Conservation (phyloP, 2,888 invertebrate species). For the Bombylius major region DNA sequence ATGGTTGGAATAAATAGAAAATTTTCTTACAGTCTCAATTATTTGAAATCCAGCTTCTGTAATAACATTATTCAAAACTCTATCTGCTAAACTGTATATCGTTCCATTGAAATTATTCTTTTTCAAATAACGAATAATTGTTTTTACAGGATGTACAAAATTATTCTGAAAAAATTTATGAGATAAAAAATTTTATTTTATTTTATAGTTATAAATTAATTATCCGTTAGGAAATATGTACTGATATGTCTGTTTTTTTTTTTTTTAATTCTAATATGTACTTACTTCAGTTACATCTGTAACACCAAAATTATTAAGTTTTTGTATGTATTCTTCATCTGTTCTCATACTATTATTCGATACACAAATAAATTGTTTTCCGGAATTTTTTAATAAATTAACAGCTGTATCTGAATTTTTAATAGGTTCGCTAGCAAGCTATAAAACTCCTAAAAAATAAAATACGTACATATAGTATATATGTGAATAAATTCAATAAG, state of each 20-base stretch:
- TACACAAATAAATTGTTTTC: slow-evolving; percentile 35
- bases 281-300: slow-evolving; percentile 20
- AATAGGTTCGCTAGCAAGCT: slow-evolving; percentile 30
- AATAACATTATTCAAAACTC: slow-evolving; percentile 28
- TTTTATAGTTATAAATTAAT: no score
- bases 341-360: slow-evolving; percentile 34
- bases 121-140: slow-evolving; percentile 37
- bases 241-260: no score
- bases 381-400: slow-evolving; percentile 27
- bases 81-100: slow-evolving; percentile 33
- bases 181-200: neutral
- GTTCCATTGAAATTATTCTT: slow-evolving; percentile 34
- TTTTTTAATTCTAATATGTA: no score
- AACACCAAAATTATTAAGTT: slow-evolving; percentile 22
- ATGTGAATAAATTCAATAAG: no score
- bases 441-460: slow-evolving; percentile 37
- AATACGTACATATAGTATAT: neutral
- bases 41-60: slow-evolving; percentile 34
- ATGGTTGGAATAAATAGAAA: neutral
- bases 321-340: slow-evolving; percentile 25
- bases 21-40: slow-evolving; percentile 26
- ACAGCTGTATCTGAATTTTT: slow-evolving; percentile 31
- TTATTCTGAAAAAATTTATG: slow-evolving; percentile 18
- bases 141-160: slow-evolving; percentile 35
- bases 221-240: no score